Evolutionary conservation across 2,797 vertebrate species (phyloP).

Genomic region (Garrulus glandarius): DNA sequence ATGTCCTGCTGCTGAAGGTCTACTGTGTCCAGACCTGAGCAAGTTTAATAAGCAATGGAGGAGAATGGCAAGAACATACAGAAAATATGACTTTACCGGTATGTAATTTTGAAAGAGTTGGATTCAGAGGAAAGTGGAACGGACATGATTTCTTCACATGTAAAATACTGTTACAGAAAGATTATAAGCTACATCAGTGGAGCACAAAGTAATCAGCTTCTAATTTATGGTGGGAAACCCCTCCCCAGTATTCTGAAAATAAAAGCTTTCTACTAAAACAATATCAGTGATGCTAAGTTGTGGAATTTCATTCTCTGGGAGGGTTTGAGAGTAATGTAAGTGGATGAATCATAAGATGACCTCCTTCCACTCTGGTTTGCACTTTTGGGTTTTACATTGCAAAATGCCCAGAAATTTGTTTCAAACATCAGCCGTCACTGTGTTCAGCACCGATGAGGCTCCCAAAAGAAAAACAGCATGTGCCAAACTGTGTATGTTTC

Average conservation of each 20-base stretch:
- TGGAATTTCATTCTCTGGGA: background rate
- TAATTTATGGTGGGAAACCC: background rate
- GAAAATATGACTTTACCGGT: background rate
- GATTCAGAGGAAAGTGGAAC: background rate
- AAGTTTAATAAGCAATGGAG: background rate
- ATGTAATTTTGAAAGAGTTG: background rate
- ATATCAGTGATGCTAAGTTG: background rate
- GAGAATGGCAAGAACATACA: background rate
- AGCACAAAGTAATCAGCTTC: background rate
- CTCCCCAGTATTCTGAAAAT: background rate
- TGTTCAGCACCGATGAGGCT: fast-evolving
- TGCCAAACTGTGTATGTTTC: background rate
- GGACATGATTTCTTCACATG: background rate
- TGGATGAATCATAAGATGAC: background rate
- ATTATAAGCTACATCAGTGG: background rate
- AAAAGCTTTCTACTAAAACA: background rate
- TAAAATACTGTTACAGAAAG: background rate
- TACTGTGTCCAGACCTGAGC: background rate
- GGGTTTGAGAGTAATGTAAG: background rate
- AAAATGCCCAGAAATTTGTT: background rate
- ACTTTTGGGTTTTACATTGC: background rate
- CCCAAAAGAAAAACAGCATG: background rate
- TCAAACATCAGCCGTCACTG: background rate
- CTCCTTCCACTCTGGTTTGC: background rate
- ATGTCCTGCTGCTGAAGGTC: background rate